Evolutionary conservation across 2,797 vertebrate species (phyloP).

Genomic region (Gouania willdenowi): DNA sequence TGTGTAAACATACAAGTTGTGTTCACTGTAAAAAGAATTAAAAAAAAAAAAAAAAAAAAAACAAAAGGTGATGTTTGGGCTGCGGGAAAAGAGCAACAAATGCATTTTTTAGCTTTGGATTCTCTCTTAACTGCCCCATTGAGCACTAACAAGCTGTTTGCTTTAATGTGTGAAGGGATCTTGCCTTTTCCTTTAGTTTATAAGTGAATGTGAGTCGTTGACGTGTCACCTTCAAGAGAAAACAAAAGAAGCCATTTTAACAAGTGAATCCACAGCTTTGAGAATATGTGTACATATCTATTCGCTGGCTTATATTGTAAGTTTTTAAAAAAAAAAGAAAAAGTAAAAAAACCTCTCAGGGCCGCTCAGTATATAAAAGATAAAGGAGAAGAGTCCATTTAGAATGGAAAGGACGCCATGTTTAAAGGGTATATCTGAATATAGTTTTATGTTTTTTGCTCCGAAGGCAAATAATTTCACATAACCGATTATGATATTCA

Average conservation of each 20-base stretch:
- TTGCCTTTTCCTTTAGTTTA: conserved; percentile 70
- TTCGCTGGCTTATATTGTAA: conserved; percentile 83
- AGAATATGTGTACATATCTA: conserved; percentile 84
- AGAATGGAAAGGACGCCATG: conserved; percentile 74
- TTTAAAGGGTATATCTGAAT: conserved; percentile 74
- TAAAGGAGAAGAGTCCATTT: conserved; percentile 78
- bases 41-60: conserved; percentile 31
- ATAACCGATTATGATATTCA: conserved; percentile 76
- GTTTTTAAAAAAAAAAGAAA: conserved; percentile 53
- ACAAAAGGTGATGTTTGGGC: conserved; percentile 45
- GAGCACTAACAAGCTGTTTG: conserved; percentile 78
- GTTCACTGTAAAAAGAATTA: conserved; percentile 40
- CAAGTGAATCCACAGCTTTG: conserved; percentile 83
- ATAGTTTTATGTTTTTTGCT: conserved; percentile 77
- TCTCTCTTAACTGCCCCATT: conserved; percentile 66
- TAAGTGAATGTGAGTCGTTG: conserved; percentile 76
- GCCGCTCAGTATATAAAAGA: conserved; percentile 80
- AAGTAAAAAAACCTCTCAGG: conserved; percentile 78
- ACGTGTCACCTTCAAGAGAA: conserved; percentile 75
- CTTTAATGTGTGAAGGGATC: conserved; percentile 69
- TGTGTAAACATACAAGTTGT: conserved; percentile 72
- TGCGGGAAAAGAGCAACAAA: conserved; percentile 47
- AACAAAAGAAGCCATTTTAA: conserved; percentile 80
- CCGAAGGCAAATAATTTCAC: conserved; percentile 79
- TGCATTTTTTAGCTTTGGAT: conserved; percentile 54